Percentiles rank a stretch among this genome's conserved stretches.
phyloP scores from a whole-genome alignment of 2,888 invertebrate genomes.

The Elysia crispata region DNA sequence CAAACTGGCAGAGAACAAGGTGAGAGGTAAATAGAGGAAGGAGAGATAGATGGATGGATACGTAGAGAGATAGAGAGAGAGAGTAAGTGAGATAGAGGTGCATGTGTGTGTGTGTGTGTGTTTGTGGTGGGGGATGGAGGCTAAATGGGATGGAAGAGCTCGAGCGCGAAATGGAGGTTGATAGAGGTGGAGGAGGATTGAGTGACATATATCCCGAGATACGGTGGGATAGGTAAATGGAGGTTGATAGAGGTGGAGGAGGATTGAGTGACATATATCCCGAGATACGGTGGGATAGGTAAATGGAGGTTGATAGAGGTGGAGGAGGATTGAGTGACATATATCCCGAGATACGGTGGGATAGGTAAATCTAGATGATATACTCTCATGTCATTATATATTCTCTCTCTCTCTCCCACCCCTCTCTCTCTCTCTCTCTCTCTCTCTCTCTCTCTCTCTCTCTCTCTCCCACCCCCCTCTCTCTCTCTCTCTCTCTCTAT shows the following conservation, averaged over 20 bases:
- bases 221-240: too few relatives aligned
- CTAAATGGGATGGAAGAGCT: too few relatives aligned
- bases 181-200: not conserved
- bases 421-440: too few relatives aligned
- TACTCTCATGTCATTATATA: too few relatives aligned
- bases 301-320: not conserved
- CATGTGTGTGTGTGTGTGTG: too few relatives aligned
- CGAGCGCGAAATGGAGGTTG: not conserved
- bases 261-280: not conserved
- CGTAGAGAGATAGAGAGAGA: conserved; percentile 28
- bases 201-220: too few relatives aligned
- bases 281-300: too few relatives aligned
- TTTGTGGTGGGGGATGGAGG: not conserved
- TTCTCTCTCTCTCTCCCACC: too few relatives aligned
- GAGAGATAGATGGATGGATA: not conserved
- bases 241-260: not conserved
- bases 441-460: too few relatives aligned
- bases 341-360: too few relatives aligned
- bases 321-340: not conserved
- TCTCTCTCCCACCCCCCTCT: too few relatives aligned
- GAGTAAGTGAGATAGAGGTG: conserved; percentile 1
- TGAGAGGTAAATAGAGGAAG: not conserved
- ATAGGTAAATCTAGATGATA: too few relatives aligned
- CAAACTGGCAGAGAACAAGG: not conserved
- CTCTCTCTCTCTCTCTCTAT: conserved; percentile 25